Conservation (phyloP, 2,797 vertebrate species). For the Pyrocephalus nanus region DNA sequence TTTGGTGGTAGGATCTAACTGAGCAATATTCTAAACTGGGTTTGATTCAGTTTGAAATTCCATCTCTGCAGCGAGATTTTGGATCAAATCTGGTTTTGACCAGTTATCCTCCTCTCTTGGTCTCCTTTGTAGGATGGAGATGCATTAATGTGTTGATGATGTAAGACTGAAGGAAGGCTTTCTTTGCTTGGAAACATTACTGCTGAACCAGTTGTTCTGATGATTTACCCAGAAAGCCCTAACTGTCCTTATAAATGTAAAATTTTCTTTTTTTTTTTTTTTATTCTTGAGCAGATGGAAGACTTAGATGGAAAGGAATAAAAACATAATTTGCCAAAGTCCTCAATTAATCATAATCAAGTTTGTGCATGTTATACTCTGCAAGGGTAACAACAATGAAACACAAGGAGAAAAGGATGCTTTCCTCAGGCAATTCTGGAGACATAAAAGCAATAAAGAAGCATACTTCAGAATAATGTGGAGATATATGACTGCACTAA, state of each 20-base stretch:
- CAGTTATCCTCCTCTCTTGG: background rate
- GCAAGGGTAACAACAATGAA: constrained; percentile 59
- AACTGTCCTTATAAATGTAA: constrained; percentile 44
- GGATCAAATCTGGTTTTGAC: background rate
- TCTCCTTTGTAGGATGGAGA: background rate
- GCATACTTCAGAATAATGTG: constrained; percentile 71
- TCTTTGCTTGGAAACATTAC: background rate
- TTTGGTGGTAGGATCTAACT: background rate
- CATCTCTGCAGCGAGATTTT: background rate
- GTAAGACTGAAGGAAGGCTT: background rate
- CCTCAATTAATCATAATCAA: constrained; percentile 71
- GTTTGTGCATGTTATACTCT: constrained; percentile 58
- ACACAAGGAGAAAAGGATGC: constrained; percentile 48
- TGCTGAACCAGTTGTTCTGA: constrained; percentile 30
- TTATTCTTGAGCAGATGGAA: constrained; percentile 44
- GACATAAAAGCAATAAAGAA: constrained; percentile 71
- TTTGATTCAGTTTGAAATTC: background rate
- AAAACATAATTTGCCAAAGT: constrained; percentile 32
- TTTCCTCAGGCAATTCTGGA: constrained; percentile 70
- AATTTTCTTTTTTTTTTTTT: background rate
- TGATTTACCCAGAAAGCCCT: constrained; percentile 34
- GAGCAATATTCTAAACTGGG: background rate
- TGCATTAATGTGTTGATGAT: background rate
- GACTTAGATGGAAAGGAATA: constrained; percentile 44
- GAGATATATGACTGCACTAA: constrained; percentile 73